Evolutionary conservation across 2,888 invertebrate species (phyloP).

Genomic region (Dicyrtomina minuta): DNA sequence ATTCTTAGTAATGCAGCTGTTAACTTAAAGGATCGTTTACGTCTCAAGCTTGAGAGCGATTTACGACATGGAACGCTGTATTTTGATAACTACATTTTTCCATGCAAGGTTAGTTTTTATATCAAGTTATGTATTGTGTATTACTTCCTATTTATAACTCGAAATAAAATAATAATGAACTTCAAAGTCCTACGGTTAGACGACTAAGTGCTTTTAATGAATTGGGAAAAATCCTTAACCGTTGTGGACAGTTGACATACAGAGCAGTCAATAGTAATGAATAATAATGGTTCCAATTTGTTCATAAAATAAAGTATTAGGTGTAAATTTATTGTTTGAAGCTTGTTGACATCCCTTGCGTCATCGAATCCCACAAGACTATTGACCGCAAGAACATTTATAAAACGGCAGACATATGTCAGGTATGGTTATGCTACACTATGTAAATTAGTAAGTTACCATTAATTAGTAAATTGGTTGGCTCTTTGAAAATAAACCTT

Average conservation of each 20-base stretch:
- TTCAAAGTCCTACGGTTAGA: too few relatives aligned
- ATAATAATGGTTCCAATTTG: too few relatives aligned
- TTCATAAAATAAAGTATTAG: too few relatives aligned
- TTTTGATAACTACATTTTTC: constrained; percentile 83
- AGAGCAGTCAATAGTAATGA: too few relatives aligned
- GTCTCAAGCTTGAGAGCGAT: constrained; percentile 82
- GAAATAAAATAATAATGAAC: not conserved
- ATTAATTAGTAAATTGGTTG: not conserved
- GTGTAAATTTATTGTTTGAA: constrained; percentile 54
- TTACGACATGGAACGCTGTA: constrained; percentile 84
- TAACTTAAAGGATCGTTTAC: constrained; percentile 77
- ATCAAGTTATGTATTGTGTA: not conserved
- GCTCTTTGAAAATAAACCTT: not conserved
- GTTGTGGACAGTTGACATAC: too few relatives aligned
- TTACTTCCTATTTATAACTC: not conserved
- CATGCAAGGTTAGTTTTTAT: constrained; percentile 66
- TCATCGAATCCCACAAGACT: constrained; percentile 91
- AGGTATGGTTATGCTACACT: constrained; percentile 60
- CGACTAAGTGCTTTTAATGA: too few relatives aligned
- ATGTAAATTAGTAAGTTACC: not conserved
- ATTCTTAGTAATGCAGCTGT: constrained; percentile 73
- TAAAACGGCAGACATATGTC: constrained; percentile 95
- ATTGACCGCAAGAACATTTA: constrained; percentile 96
- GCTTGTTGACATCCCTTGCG: constrained; percentile 86
- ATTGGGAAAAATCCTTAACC: not conserved